phyloP scores from a whole-genome alignment of 2,113 vertebrate species.

The Xyliphius kryptos region DNA sequence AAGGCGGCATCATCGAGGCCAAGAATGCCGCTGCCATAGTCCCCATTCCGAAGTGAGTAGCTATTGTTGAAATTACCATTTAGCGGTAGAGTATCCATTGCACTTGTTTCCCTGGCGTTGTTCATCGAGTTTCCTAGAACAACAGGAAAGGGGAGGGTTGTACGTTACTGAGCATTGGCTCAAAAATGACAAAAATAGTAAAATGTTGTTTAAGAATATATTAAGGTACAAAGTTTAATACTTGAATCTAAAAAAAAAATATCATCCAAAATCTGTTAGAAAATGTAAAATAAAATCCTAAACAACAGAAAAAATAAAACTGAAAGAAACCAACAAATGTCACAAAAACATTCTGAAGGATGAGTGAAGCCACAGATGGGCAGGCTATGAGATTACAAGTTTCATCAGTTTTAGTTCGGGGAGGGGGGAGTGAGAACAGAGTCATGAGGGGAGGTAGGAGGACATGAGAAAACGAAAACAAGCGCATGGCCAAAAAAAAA shows the following conservation, averaged over 20 bases:
- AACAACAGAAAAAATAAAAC: conserved; percentile 88
- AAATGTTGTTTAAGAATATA: conserved; percentile 85
- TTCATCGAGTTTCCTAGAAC: conserved; percentile 98
- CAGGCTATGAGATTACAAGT: conserved; percentile 81
- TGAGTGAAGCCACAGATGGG: conserved; percentile 83
- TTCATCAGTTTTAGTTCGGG: conserved; percentile 71
- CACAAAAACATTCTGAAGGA: conserved; percentile 68
- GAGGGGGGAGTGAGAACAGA: conserved; percentile 61
- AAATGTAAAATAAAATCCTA: conserved; percentile 67
- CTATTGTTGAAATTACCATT: conserved; percentile 99
- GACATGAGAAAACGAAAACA: conserved; percentile 55
- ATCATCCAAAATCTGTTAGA: neutral
- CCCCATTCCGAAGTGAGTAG: conserved; percentile 94
- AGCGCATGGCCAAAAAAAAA: conserved; percentile 41
- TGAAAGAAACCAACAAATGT: conserved; percentile 31
- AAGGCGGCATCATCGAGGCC: conserved; percentile 96
- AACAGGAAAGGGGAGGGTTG: conserved; percentile 46
- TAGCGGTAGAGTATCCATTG: conserved; percentile 99
- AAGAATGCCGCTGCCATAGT: conserved; percentile 88
- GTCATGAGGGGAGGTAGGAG: conserved; percentile 15
- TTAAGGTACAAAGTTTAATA: conserved; percentile 4
- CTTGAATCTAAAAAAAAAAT: conserved; percentile 19
- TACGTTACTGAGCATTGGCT: conserved; percentile 44
- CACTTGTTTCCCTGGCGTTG: conserved; percentile 98
- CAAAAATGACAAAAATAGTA: conserved; percentile 16